Evolutionary conservation across 2,888 invertebrate species (phyloP), one percentile per base, ranked within the genome.

Genomic region (Tetragonisca angustula): DNA sequence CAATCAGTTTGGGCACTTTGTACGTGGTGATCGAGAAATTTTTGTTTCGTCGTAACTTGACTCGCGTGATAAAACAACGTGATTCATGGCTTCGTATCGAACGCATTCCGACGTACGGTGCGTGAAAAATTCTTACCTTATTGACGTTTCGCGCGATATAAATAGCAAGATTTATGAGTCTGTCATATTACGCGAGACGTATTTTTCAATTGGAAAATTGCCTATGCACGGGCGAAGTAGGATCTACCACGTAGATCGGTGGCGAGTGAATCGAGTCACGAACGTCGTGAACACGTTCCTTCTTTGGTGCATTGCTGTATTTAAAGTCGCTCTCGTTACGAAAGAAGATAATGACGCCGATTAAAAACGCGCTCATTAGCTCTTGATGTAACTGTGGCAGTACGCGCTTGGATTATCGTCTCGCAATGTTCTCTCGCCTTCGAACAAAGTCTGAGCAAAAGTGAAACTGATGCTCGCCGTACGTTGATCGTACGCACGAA

Each of bases 291-390:
- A 50, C 32, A 17, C 32, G 54, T 32, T 71, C 50, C 27, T 67
- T 61, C 59, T 70, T 77, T 70, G 52, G 24, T 15, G 32, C 59
- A 27, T 67, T 67, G 13, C 59, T 9, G 70, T 62, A 24, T 83
- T 81, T 61, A 76, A 74, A 59, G 43, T 15, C 49, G 32, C 32
- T 17, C 54, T 52, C 17, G 71, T 81, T 83, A 71, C 65, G 67
- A 76, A 71, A 75, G 67, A 43, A 61, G 75, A 71, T 81, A 83
- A 83, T 70, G 67, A 81, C 59, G 54, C 56, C 64, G 64, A 67
- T 83, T 75, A 81, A 81, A 82, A 81, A 67, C 70, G 43, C 32
- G 43, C 67, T 75, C 71, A 76, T 81, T 81, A 81, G 67, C 32
- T 52, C 49, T 83, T 81, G 76, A 75, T 67, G 24, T 82, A 81